Percentiles rank a stretch among this genome's conserved stretches.
Conservation (phyloP, 2,888 invertebrate genomes). For the Tachystola acroxantha region DNA sequence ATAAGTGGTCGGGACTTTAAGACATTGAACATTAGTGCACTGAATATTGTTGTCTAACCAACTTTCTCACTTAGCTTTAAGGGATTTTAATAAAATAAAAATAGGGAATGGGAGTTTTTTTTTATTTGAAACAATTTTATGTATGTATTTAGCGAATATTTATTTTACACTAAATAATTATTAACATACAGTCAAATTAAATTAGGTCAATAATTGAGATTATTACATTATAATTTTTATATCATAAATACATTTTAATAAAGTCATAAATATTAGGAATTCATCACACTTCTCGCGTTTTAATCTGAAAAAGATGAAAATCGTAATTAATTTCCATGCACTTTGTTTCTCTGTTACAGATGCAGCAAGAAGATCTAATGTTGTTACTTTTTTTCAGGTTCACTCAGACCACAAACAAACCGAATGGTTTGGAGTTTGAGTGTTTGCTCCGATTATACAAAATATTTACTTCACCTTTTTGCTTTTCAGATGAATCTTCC, state of each 20-base stretch:
- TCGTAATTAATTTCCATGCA: conserved; percentile 53
- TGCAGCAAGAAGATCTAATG: conserved; percentile 68
- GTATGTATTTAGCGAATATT: conserved; percentile 35
- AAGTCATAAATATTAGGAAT: conserved; percentile 14
- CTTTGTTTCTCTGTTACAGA: conserved; percentile 73
- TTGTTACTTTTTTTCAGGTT: conserved; percentile 50
- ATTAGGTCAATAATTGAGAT: too few relatives aligned
- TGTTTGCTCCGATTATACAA: conserved; percentile 48
- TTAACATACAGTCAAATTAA: conserved; percentile 32
- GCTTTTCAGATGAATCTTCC: conserved; percentile 76
- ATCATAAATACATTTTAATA: not conserved
- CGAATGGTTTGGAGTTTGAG: conserved; percentile 50
- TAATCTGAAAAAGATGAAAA: conserved; percentile 59
- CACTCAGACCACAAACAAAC: conserved; percentile 47
- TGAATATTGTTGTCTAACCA: conserved; percentile 5
- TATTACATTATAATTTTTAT: too few relatives aligned
- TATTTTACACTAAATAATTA: conserved; percentile 39
- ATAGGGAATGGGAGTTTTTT: conserved; percentile 59
- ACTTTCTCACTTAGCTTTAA: conserved; percentile 33
- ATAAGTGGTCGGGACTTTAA: conserved; percentile 12
- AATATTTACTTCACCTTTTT: conserved; percentile 70
- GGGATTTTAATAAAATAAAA: conserved; percentile 54
- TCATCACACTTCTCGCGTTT: conserved; percentile 36
- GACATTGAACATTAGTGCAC: conserved; percentile 8
- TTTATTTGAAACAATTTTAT: conserved; percentile 43